A percentile compares a stretch with the other conserved stretches of the same genome.
Evolutionary conservation across 1,140 invertebrate species (phyloP).

Genomic region (Ruditapes philippinarum): DNA sequence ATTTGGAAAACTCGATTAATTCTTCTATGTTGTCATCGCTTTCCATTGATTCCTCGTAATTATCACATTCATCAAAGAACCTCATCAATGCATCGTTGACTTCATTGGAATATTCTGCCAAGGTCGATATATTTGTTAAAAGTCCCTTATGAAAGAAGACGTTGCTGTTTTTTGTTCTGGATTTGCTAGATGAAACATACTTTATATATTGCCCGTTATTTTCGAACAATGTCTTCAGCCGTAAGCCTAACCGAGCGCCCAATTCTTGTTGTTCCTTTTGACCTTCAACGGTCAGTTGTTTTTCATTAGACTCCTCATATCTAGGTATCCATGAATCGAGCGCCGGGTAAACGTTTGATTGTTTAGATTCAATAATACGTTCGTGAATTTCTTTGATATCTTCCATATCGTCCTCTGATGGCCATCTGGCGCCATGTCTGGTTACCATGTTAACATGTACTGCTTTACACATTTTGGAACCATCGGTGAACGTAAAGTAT

Average conservation of each 20-base stretch:
- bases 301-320: not conserved
- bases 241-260: not conserved
- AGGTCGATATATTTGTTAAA: not conserved
- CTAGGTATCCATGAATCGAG: slow-evolving; percentile 17
- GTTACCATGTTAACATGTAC: slow-evolving; percentile 35
- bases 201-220: not conserved
- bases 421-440: slow-evolving; percentile 32
- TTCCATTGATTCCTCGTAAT: not conserved
- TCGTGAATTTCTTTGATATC: not conserved
- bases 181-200: slow-evolving; percentile 22
- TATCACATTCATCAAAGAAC: slow-evolving; percentile 25
- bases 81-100: not conserved
- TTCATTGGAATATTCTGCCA: not conserved
- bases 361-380: not conserved
- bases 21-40: slow-evolving; percentile 13
- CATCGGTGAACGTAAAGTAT: not conserved
- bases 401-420: not conserved
- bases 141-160: not conserved
- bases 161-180: not conserved
- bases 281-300: not conserved
- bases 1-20: not conserved
- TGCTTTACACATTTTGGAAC: not conserved
- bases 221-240: slow-evolving; percentile 5
- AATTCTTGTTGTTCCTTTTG: not conserved
- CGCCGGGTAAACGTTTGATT: not conserved